phyloP scores from a whole-genome alignment of 2,888 invertebrate genomes.

The Apamea monoglypha region DNA sequence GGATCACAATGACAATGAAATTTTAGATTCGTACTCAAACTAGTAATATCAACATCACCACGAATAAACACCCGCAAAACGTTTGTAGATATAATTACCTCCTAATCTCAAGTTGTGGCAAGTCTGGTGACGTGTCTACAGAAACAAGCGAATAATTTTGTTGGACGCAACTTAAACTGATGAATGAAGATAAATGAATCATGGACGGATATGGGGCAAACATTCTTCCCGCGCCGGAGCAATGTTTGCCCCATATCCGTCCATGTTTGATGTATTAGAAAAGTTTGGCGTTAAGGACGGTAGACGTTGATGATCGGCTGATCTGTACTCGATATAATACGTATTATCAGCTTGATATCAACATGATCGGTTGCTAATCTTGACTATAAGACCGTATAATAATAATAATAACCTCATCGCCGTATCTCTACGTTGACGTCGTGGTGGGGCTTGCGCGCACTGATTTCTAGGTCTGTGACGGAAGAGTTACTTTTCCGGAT shows the following conservation, averaged over 20 bases:
- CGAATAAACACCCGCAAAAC: slow-evolving; percentile 29
- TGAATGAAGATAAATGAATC: slow-evolving; percentile 14
- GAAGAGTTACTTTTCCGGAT: no score
- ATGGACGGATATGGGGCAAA: no score
- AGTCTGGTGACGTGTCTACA: slow-evolving; percentile 23
- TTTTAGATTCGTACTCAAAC: slow-evolving; percentile 1
- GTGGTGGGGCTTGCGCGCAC: no score
- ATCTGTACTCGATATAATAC: slow-evolving; percentile 11
- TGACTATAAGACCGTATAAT: background rate
- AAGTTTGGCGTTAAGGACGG: slow-evolving; percentile 30
- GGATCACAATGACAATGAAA: background rate
- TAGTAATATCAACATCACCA: background rate
- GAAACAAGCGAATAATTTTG: slow-evolving; percentile 21
- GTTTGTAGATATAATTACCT: slow-evolving; percentile 63
- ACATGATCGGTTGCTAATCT: background rate
- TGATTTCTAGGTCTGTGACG: no score
- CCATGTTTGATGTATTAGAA: slow-evolving; percentile 40
- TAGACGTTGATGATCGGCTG: slow-evolving; percentile 8
- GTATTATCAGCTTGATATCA: background rate
- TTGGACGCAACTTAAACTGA: slow-evolving; percentile 18
- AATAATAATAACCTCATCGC: no score
- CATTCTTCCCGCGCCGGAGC: no score
- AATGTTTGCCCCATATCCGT: slow-evolving; percentile 18
- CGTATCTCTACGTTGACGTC: no score
- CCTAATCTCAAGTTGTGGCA: slow-evolving; percentile 31